Evolutionary conservation across 2,113 vertebrate genomes (phyloP), one percentile per base, ranked within the genome.

Genomic region (Alces alces): DNA sequence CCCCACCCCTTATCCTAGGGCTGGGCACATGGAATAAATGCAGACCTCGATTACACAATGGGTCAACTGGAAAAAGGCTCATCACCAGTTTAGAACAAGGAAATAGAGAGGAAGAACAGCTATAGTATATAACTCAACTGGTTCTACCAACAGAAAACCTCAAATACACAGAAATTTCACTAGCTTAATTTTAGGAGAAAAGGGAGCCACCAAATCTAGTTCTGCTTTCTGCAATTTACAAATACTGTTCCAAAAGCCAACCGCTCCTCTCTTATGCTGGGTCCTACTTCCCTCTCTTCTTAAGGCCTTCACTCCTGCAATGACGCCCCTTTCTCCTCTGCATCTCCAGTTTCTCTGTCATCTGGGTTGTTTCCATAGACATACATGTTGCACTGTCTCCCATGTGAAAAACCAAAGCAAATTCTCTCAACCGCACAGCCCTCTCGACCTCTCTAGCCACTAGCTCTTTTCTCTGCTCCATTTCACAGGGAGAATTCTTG

Each of bases 381-480:
- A 76, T 11, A 39, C 2, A 39, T 2, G 1, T 11, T 4, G 7
- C 6, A 17, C 2, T 8, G 21, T 27, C 6, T 55, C 19, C 12
- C 13, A 2, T 11, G 39, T 60, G 6, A 86, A 86, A 93, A 86
- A 93, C 30, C 21, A 50, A 79, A 8, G 10, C 33, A 64, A 78
- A 36, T 7, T 16, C 61, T 55, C 45, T 78, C 19, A 43, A 5
- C 3, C 27, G 64, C 33, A n/a, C 23, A 17, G 3, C n/a, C 45
- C 60, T 43, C 25, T 66, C 13, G 0, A 23, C 45, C 60, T 43
- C 25, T 66, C 23, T 25, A 47, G n/a, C 28, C 15, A 70, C 10
- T 0, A 52, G 60, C 25, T 39, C 70, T 79, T 17, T 58, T 28
- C 30, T 88, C 33, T 2, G 12, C 11, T 70, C 25, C 50, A 79